A percentile compares a stretch with the other conserved stretches of the same genome.
phyloP scores from a whole-genome alignment of 2,113 vertebrate species.

The Beaufortia kweichowensis region DNA sequence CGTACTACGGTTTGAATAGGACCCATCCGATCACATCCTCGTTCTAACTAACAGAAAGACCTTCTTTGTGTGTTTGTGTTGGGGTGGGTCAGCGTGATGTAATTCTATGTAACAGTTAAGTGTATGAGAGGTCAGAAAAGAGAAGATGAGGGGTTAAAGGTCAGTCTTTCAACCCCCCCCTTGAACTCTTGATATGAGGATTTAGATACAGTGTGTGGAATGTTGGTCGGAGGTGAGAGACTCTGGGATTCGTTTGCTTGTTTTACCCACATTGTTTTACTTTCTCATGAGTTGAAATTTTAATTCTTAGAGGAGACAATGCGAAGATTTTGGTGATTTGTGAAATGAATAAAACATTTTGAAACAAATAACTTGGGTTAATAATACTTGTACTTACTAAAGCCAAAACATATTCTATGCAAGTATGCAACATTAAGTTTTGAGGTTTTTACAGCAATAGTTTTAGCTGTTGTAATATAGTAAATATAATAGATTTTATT shows the following conservation, averaged over 20 bases:
- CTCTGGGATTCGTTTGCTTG: constrained; percentile 44
- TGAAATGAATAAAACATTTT: no score
- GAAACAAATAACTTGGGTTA: no score
- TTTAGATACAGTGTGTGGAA: constrained; percentile 75
- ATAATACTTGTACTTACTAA: no score
- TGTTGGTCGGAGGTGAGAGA: constrained; percentile 73
- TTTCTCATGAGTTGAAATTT: constrained; percentile 3
- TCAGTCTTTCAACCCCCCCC: constrained; percentile 67
- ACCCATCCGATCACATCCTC: background rate
- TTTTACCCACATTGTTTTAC: constrained; percentile 46
- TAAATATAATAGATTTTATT: no score
- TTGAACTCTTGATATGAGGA: constrained; percentile 72
- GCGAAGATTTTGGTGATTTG: background rate
- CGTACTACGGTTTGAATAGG: no score
- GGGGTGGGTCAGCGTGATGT: constrained; percentile 16
- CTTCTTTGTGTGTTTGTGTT: constrained; percentile 1
- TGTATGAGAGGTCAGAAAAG: constrained; percentile 66
- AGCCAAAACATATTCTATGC: no score
- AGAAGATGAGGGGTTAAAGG: constrained; percentile 52
- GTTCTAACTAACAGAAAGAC: constrained; percentile 22
- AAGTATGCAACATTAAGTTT: no score
- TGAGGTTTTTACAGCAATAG: no score
- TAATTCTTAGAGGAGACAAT: background rate
- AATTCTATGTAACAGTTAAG: constrained; percentile 49
- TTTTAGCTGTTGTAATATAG: no score